These are phyloP conservation scores for Rhabdophis nuchalis DNA, from an alignment of 2,797 vertebrate species.

Conservation along the genomic window DNA sequence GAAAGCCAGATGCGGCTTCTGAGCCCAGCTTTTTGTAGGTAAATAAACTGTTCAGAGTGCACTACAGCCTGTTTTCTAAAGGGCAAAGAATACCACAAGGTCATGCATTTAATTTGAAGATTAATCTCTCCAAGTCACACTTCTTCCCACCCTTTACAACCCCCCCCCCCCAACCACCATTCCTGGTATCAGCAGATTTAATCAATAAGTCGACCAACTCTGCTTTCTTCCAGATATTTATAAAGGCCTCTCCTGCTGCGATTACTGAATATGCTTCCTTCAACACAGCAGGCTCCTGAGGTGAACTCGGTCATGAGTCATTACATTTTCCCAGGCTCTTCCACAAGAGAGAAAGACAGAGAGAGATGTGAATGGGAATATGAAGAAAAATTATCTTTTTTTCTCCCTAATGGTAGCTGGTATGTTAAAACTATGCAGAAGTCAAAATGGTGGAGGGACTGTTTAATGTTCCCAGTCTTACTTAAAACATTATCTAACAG, in stretches of 20 bases:
- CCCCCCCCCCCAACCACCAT: background rate
- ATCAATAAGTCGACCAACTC: constrained; percentile 38
- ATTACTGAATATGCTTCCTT: constrained; percentile 43
- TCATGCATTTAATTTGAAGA: constrained; percentile 42
- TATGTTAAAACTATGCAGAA: constrained; percentile 32
- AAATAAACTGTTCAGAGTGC: constrained; percentile 51
- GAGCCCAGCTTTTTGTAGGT: constrained; percentile 47
- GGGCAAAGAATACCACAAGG: constrained; percentile 47
- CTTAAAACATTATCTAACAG: constrained; percentile 32
- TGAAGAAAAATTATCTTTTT: constrained; percentile 41
- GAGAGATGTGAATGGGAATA: constrained; percentile 28
- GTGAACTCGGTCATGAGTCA: constrained; percentile 48
- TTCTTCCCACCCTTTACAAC: constrained; percentile 11
- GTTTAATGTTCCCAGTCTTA: constrained; percentile 5
- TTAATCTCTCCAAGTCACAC: constrained; percentile 18
- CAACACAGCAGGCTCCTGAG: constrained; percentile 42
- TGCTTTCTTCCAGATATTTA: constrained; percentile 37
- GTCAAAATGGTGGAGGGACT: constrained; percentile 21
- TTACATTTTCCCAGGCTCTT: constrained; percentile 66
- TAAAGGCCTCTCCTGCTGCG: constrained; percentile 25
- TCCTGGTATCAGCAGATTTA: constrained; percentile 12
- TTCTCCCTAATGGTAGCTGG: constrained; percentile 14
- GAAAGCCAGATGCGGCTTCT: constrained; percentile 51
- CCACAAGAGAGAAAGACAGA: constrained; percentile 45
- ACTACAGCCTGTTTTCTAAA: constrained; percentile 38